Conservation (phyloP, 1,140 invertebrate species). For the Pseudomyrmex gracilis region DNA sequence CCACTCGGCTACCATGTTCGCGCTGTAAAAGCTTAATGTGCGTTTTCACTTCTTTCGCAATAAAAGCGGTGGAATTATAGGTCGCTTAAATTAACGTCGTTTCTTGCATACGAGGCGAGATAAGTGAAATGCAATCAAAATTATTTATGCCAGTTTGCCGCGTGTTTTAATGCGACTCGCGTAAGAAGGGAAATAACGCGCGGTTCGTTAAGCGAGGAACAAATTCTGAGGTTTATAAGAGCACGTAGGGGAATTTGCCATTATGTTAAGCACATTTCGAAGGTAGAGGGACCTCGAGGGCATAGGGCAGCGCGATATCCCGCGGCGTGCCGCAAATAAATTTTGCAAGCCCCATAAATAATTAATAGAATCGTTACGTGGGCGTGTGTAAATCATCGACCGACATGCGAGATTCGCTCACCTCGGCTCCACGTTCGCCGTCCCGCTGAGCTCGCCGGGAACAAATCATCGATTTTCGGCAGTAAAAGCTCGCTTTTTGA, state of each 20-base stretch:
- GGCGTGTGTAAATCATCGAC: conserved; percentile 78
- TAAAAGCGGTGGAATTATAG: conserved; percentile 26
- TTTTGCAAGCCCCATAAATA: conserved; percentile 81
- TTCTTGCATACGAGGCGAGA: not conserved
- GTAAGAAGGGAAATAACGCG: conserved; percentile 35
- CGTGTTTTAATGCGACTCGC: conserved; percentile 36
- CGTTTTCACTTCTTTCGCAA: conserved; percentile 11
- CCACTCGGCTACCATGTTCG: not conserved
- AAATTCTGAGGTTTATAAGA: conserved; percentile 46
- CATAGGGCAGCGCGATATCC: conserved; percentile 70
- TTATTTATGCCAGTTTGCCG: conserved; percentile 44
- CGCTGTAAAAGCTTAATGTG: conserved; percentile 12
- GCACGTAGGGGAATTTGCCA: conserved; percentile 44
- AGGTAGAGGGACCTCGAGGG: conserved; percentile 58
- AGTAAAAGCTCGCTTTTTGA: conserved; percentile 67
- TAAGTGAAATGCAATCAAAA: conserved; percentile 18
- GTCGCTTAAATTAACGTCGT: conserved; percentile 29
- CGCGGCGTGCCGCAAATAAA: conserved; percentile 75
- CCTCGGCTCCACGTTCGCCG: conserved; percentile 53
- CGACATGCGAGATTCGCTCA: conserved; percentile 73
- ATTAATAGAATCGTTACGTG: conserved; percentile 82
- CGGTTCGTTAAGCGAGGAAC: conserved; percentile 28
- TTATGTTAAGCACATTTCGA: conserved; percentile 68
- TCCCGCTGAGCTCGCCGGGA: conserved; percentile 61
- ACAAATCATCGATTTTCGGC: conserved; percentile 70